Base-by-base conservation (phyloP, 2,797 vertebrate genomes). In the Psittacula echo region DNA sequence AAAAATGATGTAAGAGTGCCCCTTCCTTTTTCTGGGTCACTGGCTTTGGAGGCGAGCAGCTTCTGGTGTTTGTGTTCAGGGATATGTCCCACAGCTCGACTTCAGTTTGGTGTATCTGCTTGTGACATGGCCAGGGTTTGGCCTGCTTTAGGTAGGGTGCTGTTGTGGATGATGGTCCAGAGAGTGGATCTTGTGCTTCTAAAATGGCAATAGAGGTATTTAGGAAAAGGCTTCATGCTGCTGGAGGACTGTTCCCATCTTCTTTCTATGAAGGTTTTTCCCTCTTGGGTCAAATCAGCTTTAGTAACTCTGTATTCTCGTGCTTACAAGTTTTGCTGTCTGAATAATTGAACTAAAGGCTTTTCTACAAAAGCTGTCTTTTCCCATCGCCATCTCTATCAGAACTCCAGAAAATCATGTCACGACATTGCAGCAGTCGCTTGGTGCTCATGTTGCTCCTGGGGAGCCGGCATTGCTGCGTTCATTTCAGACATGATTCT, bases 361-460 rank as follows among this genome's bases (percentile, higher is more conserved):
- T 64, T 73, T 26, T 50, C 53, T 80, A 10, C 23, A 41, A 56
- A 89, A 87, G 22, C 30, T 44, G 32, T 13, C 27, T 75, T 73
- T 51, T 39, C 19, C 45, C n/a, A 5, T 73, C 14, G 2, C 66
- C 23, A 0, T 30, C 45, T 83, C 11, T 15, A 2, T 47, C 24
- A 72, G 26, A 78, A 58, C 45, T 80, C 83, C 4, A 66, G 79
- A 65, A 80, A 82, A 60, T 34, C 51, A 22, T 50, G 41, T 71
- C 18, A 16, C 1, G 13, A 15, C 6, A 1, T 10, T 23, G 62
- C 39, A 62, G 82, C 29, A 27, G 66, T 1, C 5, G 29, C 22
- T 39, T 3, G 0, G 11, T 30, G 60, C 54, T 66, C 1, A 0
- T 67, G 81, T 67, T 0, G 0, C 61, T 89, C 42, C 54, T 7